Percentiles rank a stretch among this genome's conserved stretches.
Evolutionary conservation across 2,113 vertebrate species (phyloP).

Genomic region (Coturnix japonica): DNA sequence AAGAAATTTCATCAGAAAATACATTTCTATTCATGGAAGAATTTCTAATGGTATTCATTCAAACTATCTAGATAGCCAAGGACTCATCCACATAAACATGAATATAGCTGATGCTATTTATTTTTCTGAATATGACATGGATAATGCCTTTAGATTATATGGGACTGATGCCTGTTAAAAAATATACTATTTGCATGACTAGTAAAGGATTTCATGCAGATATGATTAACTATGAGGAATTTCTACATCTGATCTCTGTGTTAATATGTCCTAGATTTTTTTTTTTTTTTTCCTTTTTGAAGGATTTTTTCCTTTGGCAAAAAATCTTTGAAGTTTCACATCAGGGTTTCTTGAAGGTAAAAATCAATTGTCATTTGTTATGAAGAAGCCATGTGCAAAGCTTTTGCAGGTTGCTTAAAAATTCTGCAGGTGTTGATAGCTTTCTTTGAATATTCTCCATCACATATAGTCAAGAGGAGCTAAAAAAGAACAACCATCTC

Average conservation of each 20-base stretch:
- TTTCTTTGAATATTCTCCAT: background rate
- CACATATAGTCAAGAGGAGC: background rate
- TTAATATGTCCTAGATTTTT: background rate
- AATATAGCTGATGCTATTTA: background rate
- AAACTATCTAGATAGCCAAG: rapidly evolving
- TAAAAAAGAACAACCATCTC: background rate
- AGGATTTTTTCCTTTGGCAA: background rate
- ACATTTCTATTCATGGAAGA: background rate
- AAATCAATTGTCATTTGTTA: background rate
- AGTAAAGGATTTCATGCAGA: background rate
- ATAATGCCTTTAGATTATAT: background rate
- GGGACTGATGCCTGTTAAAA: background rate
- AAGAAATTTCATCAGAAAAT: background rate
- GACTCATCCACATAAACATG: background rate
- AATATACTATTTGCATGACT: background rate
- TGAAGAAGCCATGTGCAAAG: background rate
- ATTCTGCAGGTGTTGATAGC: background rate
- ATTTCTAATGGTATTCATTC: background rate
- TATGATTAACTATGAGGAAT: background rate
- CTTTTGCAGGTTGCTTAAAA: background rate
- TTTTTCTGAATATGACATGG: background rate
- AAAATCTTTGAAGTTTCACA: background rate
- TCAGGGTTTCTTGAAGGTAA: background rate
- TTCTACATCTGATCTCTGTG: background rate
- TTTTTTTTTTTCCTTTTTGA: background rate